Base-by-base conservation (phyloP, 2,888 invertebrate genomes). In the Galerucella calmariensis region DNA sequence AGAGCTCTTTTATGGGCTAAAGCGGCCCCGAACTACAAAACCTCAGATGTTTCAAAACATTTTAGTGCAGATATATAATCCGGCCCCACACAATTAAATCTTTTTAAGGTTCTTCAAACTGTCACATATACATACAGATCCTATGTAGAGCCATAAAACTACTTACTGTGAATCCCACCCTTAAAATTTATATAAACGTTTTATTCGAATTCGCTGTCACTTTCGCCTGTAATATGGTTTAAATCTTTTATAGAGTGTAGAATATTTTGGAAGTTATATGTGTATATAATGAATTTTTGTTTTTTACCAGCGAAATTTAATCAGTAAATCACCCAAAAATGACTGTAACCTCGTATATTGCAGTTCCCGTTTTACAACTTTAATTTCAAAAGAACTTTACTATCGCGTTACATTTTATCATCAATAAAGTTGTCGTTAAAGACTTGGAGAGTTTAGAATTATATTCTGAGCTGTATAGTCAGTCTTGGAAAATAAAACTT, bases 331-430 rank as follows among this genome's bases (percentile, higher is more conserved):
- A 11, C 46, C 12, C 46, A 14, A 51, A 6, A 51, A 51, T 51
- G n/a, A 6, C 4, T 2, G 12, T 51, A 24, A 24, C 46, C 67
- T 11, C n/a, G 53, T 41, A 41, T 35, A 67, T 27, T 53, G n/a
- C 80, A 81, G 81, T 35, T 81, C 81, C 80, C 73, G 79, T 80
- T 83, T 82, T 83, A 82, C 81, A 79, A 80, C 83, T 82, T 83
- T 83, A 83, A 83, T 83, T 83, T 82, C 79, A 78, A 79, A 77
- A 82, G 80, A 80, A 79, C 79, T 82, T 78, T 78, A 81, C 81
- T 78, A 77, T 79, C 75, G 74, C 78, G 76, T 76, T 78, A 75
- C 77, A 74, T 80, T 81, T 79, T 78, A 79, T 77, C 79, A 78
- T 75, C 80, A 74, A 80, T 81, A 81, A 81, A 81, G 69, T 77